Evolutionary conservation across 2,888 invertebrate genomes (phyloP), one percentile per base, ranked within the genome.

Genomic region (Gymnosoma rotundatum): DNA sequence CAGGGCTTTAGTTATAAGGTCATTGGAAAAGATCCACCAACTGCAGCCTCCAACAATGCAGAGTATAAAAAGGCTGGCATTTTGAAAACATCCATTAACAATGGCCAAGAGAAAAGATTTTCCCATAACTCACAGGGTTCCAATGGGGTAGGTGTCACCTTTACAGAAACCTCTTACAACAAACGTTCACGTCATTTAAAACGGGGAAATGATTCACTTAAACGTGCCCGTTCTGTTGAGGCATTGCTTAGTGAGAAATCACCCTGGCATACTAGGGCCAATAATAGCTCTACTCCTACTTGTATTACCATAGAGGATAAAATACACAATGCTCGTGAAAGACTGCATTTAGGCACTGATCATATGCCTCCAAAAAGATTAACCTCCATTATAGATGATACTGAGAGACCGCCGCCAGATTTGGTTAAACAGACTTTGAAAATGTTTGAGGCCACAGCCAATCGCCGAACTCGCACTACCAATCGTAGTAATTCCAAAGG

Each of bases 171-270:
- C 18, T 60, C 80, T 7, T 83, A 67, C 52, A 73, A 67, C 10
- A 81, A 83, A 72, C 86, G 87, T 16, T 91, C 91, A 78, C 90
- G 93, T 66, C 93, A 93, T 78, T 89, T 93, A 25, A 92, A 94
- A 91, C 89, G 94, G 64, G 93, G 94, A 85, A 93, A 93, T 88
- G 94, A 95, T 87, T 94, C 94, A 69, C 95, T 97, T 90, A 97
- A 97, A 92, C 94, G 97, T 80, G 97, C 97, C 6, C 94, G 97
- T 54, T 97, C 97, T 74, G 97, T 97, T 66, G 97, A 97, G 92
- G 95, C 97, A 4, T 93, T 97, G 82, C 94, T 96, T 88, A 94
- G 95, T 86, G 94, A 95, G 87, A 95, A 95, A 88, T 91, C 92
- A 18, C 90, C 92, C 6, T 92, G 92, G 92, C 83, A 83, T 25